A percentile compares a stretch with the other conserved stretches of the same genome.
phyloP scores from a whole-genome alignment of 2,797 vertebrate genomes.

The Myotis pilosus region DNA sequence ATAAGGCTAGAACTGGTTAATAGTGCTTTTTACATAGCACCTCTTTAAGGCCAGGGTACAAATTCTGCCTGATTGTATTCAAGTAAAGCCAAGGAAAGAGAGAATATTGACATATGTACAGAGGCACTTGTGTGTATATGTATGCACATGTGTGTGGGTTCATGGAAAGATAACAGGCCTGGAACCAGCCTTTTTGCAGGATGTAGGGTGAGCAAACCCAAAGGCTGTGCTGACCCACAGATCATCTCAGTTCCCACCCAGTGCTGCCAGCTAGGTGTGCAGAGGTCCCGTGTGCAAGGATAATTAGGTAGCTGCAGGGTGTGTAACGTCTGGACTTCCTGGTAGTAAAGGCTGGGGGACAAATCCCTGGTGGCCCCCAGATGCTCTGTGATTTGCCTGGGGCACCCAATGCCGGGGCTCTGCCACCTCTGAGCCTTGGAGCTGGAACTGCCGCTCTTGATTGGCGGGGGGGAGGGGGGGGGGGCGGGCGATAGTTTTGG shows the following conservation, averaged over 20 bases:
- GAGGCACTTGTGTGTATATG: accelerated
- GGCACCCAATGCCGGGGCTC: neutral
- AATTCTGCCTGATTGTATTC: neutral
- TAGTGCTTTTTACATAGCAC: neutral
- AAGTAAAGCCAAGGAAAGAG: neutral
- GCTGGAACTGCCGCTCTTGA: neutral
- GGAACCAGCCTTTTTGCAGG: neutral
- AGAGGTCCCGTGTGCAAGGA: neutral
- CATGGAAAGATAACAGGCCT: neutral
- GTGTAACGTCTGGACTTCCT: neutral
- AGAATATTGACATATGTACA: neutral
- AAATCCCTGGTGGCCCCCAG: accelerated
- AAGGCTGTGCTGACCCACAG: neutral
- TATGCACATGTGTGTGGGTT: neutral
- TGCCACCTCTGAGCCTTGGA: neutral
- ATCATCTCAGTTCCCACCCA: neutral
- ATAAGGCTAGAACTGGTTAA: neutral
- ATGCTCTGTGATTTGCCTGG: neutral
- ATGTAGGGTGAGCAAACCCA: neutral
- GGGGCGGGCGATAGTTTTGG: no score
- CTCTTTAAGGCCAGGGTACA: neutral
- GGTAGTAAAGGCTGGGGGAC: neutral
- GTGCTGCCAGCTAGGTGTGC: neutral
- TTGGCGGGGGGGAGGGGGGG: accelerated
- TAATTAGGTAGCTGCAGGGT: neutral